Conservation (phyloP, 2,113 vertebrate species). For the Sceloporus tristichus region DNA sequence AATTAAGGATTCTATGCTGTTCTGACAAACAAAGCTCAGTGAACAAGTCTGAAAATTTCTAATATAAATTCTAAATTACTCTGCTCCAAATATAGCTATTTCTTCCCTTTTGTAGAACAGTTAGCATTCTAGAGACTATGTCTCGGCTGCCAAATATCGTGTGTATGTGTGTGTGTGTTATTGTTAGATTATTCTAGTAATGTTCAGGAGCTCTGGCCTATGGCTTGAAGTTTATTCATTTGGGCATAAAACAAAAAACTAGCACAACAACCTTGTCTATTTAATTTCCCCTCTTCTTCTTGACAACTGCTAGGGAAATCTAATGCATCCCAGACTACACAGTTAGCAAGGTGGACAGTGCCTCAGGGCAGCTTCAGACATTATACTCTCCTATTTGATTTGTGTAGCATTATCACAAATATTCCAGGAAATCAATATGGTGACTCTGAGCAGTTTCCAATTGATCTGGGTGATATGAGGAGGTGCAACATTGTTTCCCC, state of each 20-base stretch:
- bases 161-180: too few relatives aligned
- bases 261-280: not conserved
- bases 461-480: not conserved
- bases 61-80: not conserved
- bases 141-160: not conserved
- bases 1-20: not conserved
- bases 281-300: not conserved
- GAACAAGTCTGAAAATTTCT: not conserved
- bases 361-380: not conserved
- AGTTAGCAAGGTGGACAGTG: not conserved
- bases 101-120: not conserved
- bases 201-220: too few relatives aligned
- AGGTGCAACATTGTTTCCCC: not conserved
- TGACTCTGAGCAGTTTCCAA: not conserved
- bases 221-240: not conserved
- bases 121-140: not conserved
- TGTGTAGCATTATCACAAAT: not conserved
- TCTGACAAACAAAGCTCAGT: slow-evolving; percentile 5
- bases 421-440: not conserved
- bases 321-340: not conserved
- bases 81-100: not conserved
- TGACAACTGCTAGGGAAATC: not conserved
- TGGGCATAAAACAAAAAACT: not conserved
- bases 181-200: not conserved
- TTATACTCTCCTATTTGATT: not conserved